phyloP scores from a whole-genome alignment of 1,140 invertebrate species.

The Drosophila carrolli region DNA sequence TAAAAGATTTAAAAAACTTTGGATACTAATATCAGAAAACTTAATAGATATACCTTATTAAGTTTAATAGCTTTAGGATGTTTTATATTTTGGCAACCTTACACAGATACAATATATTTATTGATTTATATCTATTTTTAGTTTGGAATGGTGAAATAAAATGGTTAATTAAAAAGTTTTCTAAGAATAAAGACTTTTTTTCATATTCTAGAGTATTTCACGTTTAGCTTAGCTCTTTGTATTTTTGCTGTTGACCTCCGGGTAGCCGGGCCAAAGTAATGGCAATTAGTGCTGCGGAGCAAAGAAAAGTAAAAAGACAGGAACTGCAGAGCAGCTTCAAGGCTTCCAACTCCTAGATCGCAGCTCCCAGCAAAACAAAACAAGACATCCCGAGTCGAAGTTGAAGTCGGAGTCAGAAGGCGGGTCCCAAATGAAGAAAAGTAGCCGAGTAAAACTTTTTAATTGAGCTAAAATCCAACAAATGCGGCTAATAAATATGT shows the following conservation, averaged over 20 bases:
- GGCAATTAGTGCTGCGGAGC: conserved; percentile 65
- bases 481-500: conserved; percentile 83
- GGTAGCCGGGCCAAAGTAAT: conserved; percentile 55
- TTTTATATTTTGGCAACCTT: too few relatives aligned
- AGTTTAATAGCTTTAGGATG: too few relatives aligned
- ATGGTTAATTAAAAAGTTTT: background rate
- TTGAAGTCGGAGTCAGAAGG: conserved; percentile 56
- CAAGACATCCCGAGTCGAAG: conserved; percentile 41
- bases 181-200: too few relatives aligned
- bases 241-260: background rate
- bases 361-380: conserved; percentile 27
- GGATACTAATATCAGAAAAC: too few relatives aligned
- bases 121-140: too few relatives aligned
- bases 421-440: conserved; percentile 76
- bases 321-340: conserved; percentile 20
- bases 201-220: conserved; percentile 7
- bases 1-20: too few relatives aligned
- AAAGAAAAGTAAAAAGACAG: conserved; percentile 34
- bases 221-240: background rate
- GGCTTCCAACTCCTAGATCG: conserved; percentile 6
- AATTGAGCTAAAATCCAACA: conserved; percentile 82
- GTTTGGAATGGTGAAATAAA: background rate
- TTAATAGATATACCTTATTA: too few relatives aligned
- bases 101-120: too few relatives aligned
- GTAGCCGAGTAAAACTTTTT: conserved; percentile 79